Evolutionary conservation across 2,113 vertebrate genomes (phyloP), one percentile per base, ranked within the genome.

Genomic region (Meriones unguiculatus): DNA sequence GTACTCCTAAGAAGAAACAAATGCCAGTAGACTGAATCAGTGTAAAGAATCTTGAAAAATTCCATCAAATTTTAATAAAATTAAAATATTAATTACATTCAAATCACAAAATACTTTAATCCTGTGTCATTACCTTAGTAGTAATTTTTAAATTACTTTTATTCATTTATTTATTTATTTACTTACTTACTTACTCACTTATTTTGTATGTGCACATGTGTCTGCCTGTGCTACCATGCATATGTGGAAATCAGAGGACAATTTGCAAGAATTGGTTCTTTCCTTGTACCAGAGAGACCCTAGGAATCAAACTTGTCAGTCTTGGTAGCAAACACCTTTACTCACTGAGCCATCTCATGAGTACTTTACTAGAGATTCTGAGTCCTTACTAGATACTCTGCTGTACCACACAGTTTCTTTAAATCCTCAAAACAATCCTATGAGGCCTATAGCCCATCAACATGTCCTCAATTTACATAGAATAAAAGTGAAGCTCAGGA

Each of bases 81-180:
- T 78, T n/a, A 89, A 15, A 90, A 72, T 86, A 18, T 85, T 85
- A 88, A 95, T 85, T 20, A 85, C 64, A 78, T 85, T 94, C 20
- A 41, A 10, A 80, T 73, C 72, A 73, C 25, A 41, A 89, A 73
- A 75, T 72, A 52, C 32, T 77, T 90, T 54, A 86, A 80, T 67
- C 38, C 2, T 28, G 57, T 62, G 46, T 84, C 52, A 95, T 84
- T 59, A 32, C 87, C 69, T 87, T 87, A 24, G 70, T 24, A 70
- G 76, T 59, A 84, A 84, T 38, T 84, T 82, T 38, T 59, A 84
- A 84, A 38, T 38, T n/a, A 15, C 10, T 24, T 41, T 25, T 41
- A 84, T 64, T 6, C 20, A 41, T 64, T 64, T 41, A 78, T 9
- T 35, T 57, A 57, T 20, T 78, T 30, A 57, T 9, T 35, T 57